Percentiles rank a stretch among this genome's conserved stretches.
Conservation (phyloP, 2,888 invertebrate species). For the Apamea sordens region DNA sequence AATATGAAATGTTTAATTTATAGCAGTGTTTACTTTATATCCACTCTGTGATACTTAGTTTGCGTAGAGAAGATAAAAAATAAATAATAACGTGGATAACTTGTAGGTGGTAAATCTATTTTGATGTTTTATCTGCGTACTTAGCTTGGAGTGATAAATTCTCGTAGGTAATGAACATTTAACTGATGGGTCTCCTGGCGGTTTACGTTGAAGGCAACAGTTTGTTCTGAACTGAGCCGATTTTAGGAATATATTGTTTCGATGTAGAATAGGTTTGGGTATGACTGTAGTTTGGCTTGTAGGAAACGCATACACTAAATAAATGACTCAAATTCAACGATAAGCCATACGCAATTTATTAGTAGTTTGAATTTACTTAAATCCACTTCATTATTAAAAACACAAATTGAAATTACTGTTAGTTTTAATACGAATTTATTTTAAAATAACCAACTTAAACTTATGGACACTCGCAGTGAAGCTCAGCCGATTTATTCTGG, state of each 20-base stretch:
- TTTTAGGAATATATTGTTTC: slow-evolving; percentile 1
- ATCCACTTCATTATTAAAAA: neutral
- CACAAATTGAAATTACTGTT: neutral
- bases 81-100: slow-evolving; percentile 31
- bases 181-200: slow-evolving; percentile 30
- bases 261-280: neutral
- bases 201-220: slow-evolving; percentile 20
- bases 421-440: neutral
- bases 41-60: slow-evolving; percentile 55
- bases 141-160: slow-evolving; percentile 9
- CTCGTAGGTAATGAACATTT: slow-evolving; percentile 31
- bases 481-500: no score
- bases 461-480: neutral
- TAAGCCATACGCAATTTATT: neutral
- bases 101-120: slow-evolving; percentile 32
- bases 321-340: neutral
- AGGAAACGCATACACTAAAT: neutral
- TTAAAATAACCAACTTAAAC: neutral
- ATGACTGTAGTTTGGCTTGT: neutral
- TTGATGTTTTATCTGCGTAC: slow-evolving; percentile 20
- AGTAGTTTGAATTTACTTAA: neutral
- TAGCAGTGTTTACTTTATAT: slow-evolving; percentile 63
- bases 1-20: slow-evolving; percentile 75
- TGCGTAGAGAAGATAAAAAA: slow-evolving; percentile 30
- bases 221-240: slow-evolving; percentile 22